Evolutionary conservation across 2,113 vertebrate genomes (phyloP), one percentile per base, ranked within the genome.

Genomic region (Rafetus swinhoei): DNA sequence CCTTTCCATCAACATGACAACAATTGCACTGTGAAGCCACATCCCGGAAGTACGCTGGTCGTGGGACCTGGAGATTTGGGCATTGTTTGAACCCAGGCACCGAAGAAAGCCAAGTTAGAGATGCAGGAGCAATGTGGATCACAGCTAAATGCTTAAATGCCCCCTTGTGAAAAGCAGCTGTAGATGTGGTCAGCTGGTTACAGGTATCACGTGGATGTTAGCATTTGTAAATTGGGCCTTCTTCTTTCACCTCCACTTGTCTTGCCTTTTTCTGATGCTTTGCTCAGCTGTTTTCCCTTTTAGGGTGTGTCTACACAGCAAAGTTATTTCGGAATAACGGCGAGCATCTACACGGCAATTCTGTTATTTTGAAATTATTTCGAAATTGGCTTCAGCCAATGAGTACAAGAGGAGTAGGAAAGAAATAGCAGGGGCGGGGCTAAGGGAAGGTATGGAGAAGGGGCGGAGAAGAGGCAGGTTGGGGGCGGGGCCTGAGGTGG

Each of bases 251-350:
- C 24, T 87, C 89, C 86, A 76, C 10, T 81, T 65, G 32, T 11
- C 85, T 76, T 80, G 12, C 5, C 84, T 90, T 85, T 87, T 87
- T 72, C 87, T 94, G 91, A 45, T 29, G 45, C 4, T 87, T 96
- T 62, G 11, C 83, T 0, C 2, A 86, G 65, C 3, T 57, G 4
- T 85, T 89, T 94, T 50, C 83, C 86, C 60, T 12, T 96, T 74
- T 84, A 55, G 39, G 45, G 45, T 45, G 45, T 45, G 45, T 45
- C 45, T 45, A 45, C 45, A 45, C 45, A 45, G 45, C 45, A 45
- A 45, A 45, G 45, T 45, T 45, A 45, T 45, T 45, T 45, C 5
- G 45, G 45, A 6, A 45, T 45, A 45, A 45, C 45, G 45, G 45
- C 6, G 5, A 45, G 45, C 45, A 45, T 45, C 45, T 45, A 45